Percentiles rank a stretch among this genome's conserved stretches.
phyloP scores from a whole-genome alignment of 2,113 vertebrate genomes.

The Accipiter virgatus region DNA sequence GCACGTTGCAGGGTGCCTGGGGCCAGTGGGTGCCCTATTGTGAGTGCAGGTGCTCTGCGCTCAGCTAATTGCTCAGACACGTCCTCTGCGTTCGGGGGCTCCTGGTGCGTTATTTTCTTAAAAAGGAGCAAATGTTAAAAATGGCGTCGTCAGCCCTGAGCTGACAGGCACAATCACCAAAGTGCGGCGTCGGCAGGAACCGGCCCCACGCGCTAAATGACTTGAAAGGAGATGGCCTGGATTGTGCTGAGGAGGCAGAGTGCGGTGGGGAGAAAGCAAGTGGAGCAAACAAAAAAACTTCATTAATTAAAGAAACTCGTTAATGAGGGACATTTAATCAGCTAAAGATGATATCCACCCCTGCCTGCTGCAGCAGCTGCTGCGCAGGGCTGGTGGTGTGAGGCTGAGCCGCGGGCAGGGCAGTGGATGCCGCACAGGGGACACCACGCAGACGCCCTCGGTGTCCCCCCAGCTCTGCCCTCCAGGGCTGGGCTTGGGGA shows the following conservation, averaged over 20 bases:
- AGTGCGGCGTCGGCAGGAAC: constrained; percentile 77
- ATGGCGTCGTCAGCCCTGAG: constrained; percentile 59
- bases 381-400: not conserved
- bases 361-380: not conserved
- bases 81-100: not conserved
- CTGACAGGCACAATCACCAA: constrained; percentile 68
- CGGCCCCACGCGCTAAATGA: constrained; percentile 44
- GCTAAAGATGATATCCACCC: constrained; percentile 66
- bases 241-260: constrained; percentile 81
- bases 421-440: not conserved
- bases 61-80: fast-evolving
- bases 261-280: constrained; percentile 65
- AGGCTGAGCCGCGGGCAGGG: not conserved
- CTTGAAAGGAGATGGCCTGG: constrained; percentile 72
- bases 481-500: not conserved
- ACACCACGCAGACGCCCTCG: fast-evolving
- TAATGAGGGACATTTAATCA: constrained; percentile 83
- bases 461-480: not conserved
- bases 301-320: constrained; percentile 81
- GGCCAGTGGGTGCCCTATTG: not conserved
- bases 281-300: constrained; percentile 78
- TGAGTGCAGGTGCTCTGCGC: not conserved
- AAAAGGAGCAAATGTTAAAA: constrained; percentile 59
- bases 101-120: not conserved
- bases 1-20: fast-evolving